A percentile compares a stretch with the other conserved stretches of the same genome.
These are phyloP conservation scores for Sisyra terminalis DNA, from an alignment of 2,888 invertebrate species.

Conservation along the genomic window DNA sequence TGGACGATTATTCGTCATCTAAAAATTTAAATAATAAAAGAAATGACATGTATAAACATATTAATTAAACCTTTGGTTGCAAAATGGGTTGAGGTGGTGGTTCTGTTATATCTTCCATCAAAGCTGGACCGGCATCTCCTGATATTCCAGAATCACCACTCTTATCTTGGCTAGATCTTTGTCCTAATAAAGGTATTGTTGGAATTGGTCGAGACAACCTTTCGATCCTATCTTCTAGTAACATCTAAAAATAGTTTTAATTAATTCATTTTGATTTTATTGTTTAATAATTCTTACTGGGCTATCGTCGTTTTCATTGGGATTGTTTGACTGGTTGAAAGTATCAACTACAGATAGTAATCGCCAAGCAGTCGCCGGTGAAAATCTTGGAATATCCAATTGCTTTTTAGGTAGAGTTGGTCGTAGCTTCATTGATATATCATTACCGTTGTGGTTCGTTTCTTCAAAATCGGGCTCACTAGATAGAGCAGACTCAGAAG, in stretches of 20 bases:
- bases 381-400: slow-evolving; percentile 60
- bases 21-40: background rate
- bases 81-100: slow-evolving; percentile 15
- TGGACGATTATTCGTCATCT: slow-evolving; percentile 10
- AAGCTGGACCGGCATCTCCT: slow-evolving; percentile 49
- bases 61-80: background rate
- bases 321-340: slow-evolving; percentile 15
- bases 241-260: slow-evolving; percentile 21
- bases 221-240: slow-evolving; percentile 35
- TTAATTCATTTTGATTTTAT: background rate
- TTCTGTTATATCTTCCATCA: slow-evolving; percentile 33
- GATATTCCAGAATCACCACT: slow-evolving; percentile 76
- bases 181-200: slow-evolving; percentile 31
- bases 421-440: slow-evolving; percentile 54
- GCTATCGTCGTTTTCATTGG: slow-evolving; percentile 20
- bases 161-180: slow-evolving; percentile 42
- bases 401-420: slow-evolving; percentile 68
- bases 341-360: slow-evolving; percentile 47
- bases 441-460: slow-evolving; percentile 28
- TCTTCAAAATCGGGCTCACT: slow-evolving; percentile 31
- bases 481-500: slow-evolving; percentile 38
- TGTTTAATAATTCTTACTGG: slow-evolving; percentile 12
- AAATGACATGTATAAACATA: background rate
- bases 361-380: slow-evolving; percentile 71
- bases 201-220: slow-evolving; percentile 32